phyloP scores from a whole-genome alignment of 2,797 vertebrate genomes.

The Chelonia mydas region DNA sequence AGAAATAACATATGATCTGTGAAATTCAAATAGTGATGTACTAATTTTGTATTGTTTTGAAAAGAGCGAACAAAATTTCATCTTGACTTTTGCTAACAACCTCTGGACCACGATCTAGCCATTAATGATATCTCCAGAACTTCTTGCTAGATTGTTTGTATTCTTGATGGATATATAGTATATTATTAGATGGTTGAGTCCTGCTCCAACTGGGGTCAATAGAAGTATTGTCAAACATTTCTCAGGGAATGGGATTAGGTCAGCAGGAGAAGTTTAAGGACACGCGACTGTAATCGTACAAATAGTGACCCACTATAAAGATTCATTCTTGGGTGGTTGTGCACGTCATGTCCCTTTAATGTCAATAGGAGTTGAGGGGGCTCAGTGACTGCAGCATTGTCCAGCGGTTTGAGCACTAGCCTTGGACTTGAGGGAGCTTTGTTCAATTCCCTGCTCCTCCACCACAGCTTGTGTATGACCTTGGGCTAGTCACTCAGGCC shows the following conservation, averaged over 20 bases:
- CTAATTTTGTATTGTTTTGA: background rate
- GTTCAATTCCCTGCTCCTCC: background rate
- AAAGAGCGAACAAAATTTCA: background rate
- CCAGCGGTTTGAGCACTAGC: background rate
- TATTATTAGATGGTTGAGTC: background rate
- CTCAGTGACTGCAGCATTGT: background rate
- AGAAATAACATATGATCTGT: background rate
- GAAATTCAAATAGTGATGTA: background rate
- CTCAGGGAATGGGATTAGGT: background rate
- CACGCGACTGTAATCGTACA: background rate
- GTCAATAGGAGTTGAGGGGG: background rate
- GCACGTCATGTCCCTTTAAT: background rate
- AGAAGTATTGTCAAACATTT: slow-evolving; percentile 3
- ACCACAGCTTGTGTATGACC: background rate
- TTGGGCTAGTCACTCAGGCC: background rate
- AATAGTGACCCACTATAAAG: background rate
- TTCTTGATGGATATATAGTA: background rate
- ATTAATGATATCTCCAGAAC: background rate
- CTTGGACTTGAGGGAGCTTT: background rate
- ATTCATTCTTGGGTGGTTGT: background rate
- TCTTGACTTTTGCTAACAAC: background rate
- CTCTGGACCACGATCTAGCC: background rate
- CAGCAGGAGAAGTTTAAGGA: background rate
- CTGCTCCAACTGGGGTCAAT: background rate
- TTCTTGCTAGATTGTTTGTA: background rate